Base-by-base conservation (phyloP, 2,888 invertebrate genomes). In the Limnephilus auricula region DNA sequence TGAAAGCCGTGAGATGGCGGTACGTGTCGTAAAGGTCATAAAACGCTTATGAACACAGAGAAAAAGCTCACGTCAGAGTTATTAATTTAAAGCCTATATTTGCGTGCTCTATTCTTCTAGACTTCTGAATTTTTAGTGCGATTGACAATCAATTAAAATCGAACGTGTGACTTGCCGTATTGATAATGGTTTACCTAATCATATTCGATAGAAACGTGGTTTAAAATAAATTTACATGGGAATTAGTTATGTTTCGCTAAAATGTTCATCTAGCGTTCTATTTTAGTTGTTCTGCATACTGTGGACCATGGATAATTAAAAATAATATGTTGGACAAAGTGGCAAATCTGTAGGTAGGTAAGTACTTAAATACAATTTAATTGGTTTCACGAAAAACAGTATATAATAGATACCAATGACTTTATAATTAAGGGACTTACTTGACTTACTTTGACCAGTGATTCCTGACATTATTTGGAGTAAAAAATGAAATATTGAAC, bases 61-160 rank as follows among this genome's bases (percentile, higher is more conserved):
- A 40, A 87, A 79, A 87, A 34, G 1, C 65, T 65, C 65, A 25
- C 65, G 6, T n/a, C 1, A 4, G 9, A 25, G 25, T 65, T 65
- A 65, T 65, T 9, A 65, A 65, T 65, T 65, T 65, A 90, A 87
- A 30, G 32, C 25, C 65, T 87, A 87, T 40, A 30, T 79, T 90
- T 50, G 90, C 79, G 13, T 90, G 82, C 13, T 25, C 4, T 87
- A 18, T 30, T 32, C 50, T n/a, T 5, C 25, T n/a, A 1, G 87
- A 25, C 87, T 50, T 90, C 31, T 50, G 15, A 65, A 2, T 79
- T 40, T 32, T 32, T 18, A 45, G 31, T 25, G 45, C 10, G 31
- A 30, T 80, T 30, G 80, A 6, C 84, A 91, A 83, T 91, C 88
- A 91, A 90, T 91, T 91, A 91, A 91, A 90, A 91, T 88, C 78